Conservation (phyloP, 2,888 invertebrate species). For the Nomada fucata region DNA sequence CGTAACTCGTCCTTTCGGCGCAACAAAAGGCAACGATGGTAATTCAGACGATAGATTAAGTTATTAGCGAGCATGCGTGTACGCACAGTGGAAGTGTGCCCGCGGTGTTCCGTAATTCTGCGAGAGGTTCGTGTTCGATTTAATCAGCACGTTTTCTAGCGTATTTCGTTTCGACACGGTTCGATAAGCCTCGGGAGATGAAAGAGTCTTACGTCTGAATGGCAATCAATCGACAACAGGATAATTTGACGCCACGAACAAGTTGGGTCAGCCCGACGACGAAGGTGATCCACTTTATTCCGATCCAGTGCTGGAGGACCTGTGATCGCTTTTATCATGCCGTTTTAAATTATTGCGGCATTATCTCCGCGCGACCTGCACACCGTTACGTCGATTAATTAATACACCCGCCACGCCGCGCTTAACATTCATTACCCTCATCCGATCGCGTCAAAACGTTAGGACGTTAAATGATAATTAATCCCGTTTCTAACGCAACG, state of each 20-base stretch:
- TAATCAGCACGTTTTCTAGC: conserved; percentile 25
- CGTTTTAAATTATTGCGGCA: conserved; percentile 14
- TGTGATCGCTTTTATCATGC: conserved; percentile 7
- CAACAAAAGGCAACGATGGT: too few species aligned
- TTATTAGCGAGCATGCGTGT: conserved; percentile 4
- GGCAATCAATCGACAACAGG: conserved; percentile 44
- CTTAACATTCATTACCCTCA: conserved; percentile 29
- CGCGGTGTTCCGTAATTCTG: conserved; percentile 22
- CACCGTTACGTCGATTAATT: conserved; percentile 58
- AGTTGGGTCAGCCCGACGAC: conserved; percentile 26
- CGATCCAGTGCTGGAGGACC: conserved; percentile 13
- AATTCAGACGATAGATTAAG: conserved; percentile 23
- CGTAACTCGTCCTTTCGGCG: conserved; percentile 4
- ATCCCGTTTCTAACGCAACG: not conserved
- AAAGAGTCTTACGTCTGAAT: conserved; percentile 17
- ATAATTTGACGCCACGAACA: conserved; percentile 41
- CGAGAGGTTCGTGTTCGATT: conserved; percentile 24
- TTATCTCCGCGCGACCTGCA: not conserved
- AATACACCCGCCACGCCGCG: conserved; percentile 24
- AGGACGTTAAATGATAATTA: conserved; percentile 31
- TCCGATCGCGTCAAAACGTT: conserved; percentile 24
- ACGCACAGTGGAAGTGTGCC: not conserved
- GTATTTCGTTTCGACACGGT: conserved; percentile 33
- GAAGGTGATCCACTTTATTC: conserved; percentile 66
- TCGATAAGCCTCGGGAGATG: conserved; percentile 31